Percentiles rank a stretch among this genome's conserved stretches.
These are phyloP conservation scores for Araneus ventricosus DNA, from an alignment of 1,140 invertebrate species.

Conservation along the genomic window DNA sequence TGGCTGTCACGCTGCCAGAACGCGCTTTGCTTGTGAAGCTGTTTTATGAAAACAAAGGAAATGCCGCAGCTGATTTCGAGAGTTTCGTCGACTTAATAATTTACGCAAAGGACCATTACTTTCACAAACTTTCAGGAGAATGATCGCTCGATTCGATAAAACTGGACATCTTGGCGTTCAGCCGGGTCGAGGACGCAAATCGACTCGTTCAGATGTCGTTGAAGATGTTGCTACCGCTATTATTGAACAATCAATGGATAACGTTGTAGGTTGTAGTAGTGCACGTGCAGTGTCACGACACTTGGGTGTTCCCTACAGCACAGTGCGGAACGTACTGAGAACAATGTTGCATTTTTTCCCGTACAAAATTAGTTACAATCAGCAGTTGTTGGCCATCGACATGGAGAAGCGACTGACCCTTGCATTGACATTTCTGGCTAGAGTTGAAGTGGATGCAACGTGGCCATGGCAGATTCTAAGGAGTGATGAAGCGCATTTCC, in stretches of 20 bases:
- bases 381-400: neutral
- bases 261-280: neutral
- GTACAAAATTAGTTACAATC: neutral
- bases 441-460: too few relatives aligned
- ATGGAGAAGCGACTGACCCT: conserved; percentile 25
- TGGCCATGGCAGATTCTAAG: neutral
- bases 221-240: conserved; percentile 30
- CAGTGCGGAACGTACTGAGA: conserved; percentile 31
- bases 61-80: too few relatives aligned
- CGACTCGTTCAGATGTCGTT: conserved; percentile 19
- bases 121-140: neutral
- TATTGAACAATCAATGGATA: conserved; percentile 38
- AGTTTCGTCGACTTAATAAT: neutral
- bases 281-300: conserved; percentile 31
- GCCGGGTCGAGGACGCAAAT: conserved; percentile 21
- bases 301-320: conserved; percentile 26
- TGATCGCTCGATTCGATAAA: neutral
- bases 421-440: conserved; percentile 16
- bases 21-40: too few relatives aligned
- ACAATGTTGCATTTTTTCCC: neutral
- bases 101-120: conserved; percentile 1
- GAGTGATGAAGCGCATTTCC: neutral
- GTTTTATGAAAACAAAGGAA: too few relatives aligned
- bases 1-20: too few relatives aligned
- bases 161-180: neutral